Base-by-base conservation (phyloP, 2,888 invertebrate species). In the Cosmopolites sordidus region DNA sequence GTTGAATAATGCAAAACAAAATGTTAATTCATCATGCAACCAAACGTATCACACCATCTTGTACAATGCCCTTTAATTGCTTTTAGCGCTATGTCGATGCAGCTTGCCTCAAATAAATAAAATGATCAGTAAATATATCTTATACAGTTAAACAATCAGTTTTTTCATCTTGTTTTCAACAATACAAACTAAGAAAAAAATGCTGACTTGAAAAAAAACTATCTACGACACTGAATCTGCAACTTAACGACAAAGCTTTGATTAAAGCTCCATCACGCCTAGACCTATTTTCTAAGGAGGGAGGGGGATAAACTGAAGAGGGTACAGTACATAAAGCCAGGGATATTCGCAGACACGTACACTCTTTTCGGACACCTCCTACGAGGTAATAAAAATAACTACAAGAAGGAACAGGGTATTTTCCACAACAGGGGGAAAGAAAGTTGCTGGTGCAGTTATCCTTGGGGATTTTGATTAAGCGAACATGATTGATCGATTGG, bases 301-400 rank as follows among this genome's bases (percentile, higher is more conserved):
- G 33, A 33, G 12, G 33, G n/a, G 33, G 3, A 4, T n/a, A 15
- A 37, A 18, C 33, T 18, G 11, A 42, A 22, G 44, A 43, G 53
- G 40, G 27, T 9, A 37, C n/a, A 38, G 22, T 33, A 27, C 40
- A 50, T 27, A 52, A 22, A 46, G 38, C 42, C 45, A n/a, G 12
- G n/a, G 12, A 38, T 17, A 38, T 46, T 38, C 38, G 22, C 38
- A 18, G 38, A 46, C 46, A 52, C 47, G 45, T 40, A 51, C 8
- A 33, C 45, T 43, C 43, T 37, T 27, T 40, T 14, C 11, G 12
- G 39, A 12, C 52, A 52, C 52, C 52, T 53, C 29, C 39, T 16
- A 39, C 43, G 42, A 27, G 39, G 40, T 40, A 43, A 48, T 53
- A 53, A 53, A 48, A 53, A 38, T 53, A 48, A 43, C 22, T 38